Percentiles rank a stretch among this genome's conserved stretches.
These are phyloP conservation scores for Sicus ferrugineus DNA, from an alignment of 2,888 invertebrate species.

Conservation along the genomic window DNA sequence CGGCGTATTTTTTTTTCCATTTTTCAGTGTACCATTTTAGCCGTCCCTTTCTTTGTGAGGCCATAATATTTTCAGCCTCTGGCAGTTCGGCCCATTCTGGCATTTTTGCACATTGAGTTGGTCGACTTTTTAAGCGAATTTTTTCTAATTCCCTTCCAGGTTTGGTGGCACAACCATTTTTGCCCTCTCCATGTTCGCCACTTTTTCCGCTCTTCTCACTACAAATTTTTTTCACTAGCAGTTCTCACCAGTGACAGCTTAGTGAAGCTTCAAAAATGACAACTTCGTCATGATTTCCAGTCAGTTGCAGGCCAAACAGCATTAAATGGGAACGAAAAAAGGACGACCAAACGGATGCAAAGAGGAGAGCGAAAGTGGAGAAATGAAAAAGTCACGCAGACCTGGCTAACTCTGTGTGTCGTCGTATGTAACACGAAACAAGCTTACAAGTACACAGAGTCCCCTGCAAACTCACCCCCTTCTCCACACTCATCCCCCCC, in stretches of 20 bases:
- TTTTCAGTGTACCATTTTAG: no score
- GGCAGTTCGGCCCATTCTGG: not conserved
- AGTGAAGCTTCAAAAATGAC: slow-evolving; percentile 28
- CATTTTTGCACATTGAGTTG: not conserved
- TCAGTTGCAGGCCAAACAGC: slow-evolving; percentile 17
- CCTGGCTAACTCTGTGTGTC: slow-evolving; percentile 17
- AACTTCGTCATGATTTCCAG: slow-evolving; percentile 26
- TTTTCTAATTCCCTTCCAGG: not conserved
- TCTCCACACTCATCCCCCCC: not conserved
- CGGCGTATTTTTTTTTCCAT: not conserved
- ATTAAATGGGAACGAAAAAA: not conserved
- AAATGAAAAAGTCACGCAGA: slow-evolving; percentile 17
- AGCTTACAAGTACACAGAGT: not conserved
- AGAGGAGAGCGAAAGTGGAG: not conserved
- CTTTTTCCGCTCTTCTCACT: not conserved
- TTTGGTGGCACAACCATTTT: slow-evolving; percentile 15
- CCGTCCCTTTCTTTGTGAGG: not conserved
- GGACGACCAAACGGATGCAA: not conserved
- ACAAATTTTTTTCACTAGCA: not conserved
- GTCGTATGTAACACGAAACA: not conserved
- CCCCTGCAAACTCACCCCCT: not conserved
- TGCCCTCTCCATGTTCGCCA: not conserved
- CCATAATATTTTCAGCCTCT: slow-evolving; percentile 18
- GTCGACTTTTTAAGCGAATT: not conserved
- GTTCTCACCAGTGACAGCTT: not conserved